These are phyloP conservation scores for Lasioglossum zephyrum DNA, from an alignment of 2,888 invertebrate species.

Conservation along the genomic window DNA sequence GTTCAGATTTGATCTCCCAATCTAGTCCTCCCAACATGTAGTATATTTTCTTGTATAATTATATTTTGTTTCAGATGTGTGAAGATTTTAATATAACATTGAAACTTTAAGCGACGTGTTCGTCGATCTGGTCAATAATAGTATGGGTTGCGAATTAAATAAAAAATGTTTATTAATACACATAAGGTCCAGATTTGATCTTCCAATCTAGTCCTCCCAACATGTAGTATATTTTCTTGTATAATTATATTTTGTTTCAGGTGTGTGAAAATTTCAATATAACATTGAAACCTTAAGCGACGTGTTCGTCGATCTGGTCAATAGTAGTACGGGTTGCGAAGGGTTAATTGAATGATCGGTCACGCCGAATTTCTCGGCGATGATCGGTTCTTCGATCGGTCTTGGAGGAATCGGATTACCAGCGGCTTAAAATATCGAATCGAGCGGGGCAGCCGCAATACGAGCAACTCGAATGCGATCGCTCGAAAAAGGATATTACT, in stretches of 20 bases:
- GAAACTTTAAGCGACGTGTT: not conserved
- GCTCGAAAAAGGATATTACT: constrained; percentile 24
- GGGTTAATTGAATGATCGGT: not conserved
- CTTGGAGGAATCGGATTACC: constrained; percentile 14
- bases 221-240: too few species aligned
- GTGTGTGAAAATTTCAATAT: not conserved
- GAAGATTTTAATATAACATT: not conserved
- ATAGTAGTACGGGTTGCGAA: not conserved
- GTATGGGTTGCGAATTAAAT: not conserved
- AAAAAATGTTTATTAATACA: too few species aligned
- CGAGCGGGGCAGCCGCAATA: not conserved
- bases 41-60: too few species aligned
- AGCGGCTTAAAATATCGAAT: constrained; percentile 5
- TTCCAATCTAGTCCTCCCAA: too few species aligned
- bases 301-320: not conserved
- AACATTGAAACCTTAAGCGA: not conserved
- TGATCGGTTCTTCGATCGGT: not conserved
- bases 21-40: too few species aligned
- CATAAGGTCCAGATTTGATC: too few species aligned
- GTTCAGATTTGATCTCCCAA: too few species aligned
- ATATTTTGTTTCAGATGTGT: too few species aligned
- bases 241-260: too few species aligned
- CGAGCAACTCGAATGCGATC: constrained; percentile 10
- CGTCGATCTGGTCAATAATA: not conserved
- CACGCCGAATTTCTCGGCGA: not conserved